Percentiles rank a stretch among this genome's conserved stretches.
phyloP scores from a whole-genome alignment of 2,113 vertebrate genomes.

The Lampris incognitus region DNA sequence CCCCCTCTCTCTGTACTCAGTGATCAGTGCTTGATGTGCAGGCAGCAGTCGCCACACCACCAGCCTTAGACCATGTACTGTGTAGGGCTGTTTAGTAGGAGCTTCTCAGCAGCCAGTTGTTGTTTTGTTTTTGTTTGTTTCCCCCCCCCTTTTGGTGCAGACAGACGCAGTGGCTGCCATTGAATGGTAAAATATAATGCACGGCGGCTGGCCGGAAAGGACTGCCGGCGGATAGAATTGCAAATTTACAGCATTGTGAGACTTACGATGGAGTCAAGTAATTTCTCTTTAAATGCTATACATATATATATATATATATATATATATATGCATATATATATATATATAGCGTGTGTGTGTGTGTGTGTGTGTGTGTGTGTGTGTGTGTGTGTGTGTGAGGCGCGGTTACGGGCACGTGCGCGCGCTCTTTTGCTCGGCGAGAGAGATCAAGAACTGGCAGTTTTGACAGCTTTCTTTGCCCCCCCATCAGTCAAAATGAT shows the following conservation, averaged over 20 bases:
- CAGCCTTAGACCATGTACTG: constrained; percentile 13
- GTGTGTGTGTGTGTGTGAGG: constrained; percentile 1
- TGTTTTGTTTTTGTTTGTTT: constrained; percentile 1
- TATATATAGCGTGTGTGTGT: background rate
- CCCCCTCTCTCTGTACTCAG: no score
- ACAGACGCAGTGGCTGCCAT: constrained; percentile 79
- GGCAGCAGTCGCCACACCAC: background rate
- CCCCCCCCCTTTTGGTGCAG: constrained; percentile 65
- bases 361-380: constrained; percentile 8
- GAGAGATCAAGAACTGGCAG: background rate
- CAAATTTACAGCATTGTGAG: constrained; percentile 6
- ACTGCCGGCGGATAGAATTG: constrained; percentile 45
- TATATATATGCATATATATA: no score
- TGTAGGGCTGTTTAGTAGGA: constrained; percentile 14
- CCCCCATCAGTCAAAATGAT: constrained; percentile 17
- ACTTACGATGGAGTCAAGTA: constrained; percentile 24
- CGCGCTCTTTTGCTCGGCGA: background rate
- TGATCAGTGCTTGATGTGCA: background rate
- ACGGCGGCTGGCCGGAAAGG: constrained; percentile 58
- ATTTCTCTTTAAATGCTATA: constrained; percentile 1
- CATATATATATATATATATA: no score
- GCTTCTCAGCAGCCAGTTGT: constrained; percentile 51
- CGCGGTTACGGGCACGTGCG: background rate
- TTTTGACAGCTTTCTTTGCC: constrained; percentile 31
- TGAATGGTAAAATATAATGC: constrained; percentile 61